phyloP scores from a whole-genome alignment of 2,888 invertebrate species.

The Nomada fucata region DNA sequence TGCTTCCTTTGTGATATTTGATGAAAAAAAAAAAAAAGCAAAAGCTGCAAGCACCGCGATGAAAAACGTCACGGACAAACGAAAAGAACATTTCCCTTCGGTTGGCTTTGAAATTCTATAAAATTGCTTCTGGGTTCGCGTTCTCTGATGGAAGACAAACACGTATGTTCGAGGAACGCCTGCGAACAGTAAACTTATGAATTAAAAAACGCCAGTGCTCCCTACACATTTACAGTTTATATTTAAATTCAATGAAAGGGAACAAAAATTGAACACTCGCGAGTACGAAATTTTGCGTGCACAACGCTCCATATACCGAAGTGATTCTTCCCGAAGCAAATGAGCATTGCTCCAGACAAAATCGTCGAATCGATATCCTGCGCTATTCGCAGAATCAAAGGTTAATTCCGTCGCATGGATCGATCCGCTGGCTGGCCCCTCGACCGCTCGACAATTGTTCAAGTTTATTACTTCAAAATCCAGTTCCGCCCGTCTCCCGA shows the following conservation, averaged over 20 bases:
- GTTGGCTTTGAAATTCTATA: constrained; percentile 57
- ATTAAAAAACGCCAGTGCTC: constrained; percentile 3
- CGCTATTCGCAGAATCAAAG: neutral
- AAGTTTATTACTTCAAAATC: constrained; percentile 42
- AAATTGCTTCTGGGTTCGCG: constrained; percentile 54
- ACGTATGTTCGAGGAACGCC: constrained; percentile 16
- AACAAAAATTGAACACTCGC: too few relatives aligned
- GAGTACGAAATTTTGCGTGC: neutral
- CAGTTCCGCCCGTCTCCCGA: constrained; percentile 19
- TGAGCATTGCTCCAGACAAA: neutral
- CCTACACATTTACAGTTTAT: too few relatives aligned
- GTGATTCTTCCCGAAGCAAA: neutral
- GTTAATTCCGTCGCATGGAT: constrained; percentile 34
- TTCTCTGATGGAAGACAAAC: constrained; percentile 42
- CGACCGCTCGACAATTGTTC: constrained; percentile 27
- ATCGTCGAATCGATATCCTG: constrained; percentile 24
- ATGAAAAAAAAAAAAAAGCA: constrained; percentile 32
- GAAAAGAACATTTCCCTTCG: constrained; percentile 46
- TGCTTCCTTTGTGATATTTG: constrained; percentile 25
- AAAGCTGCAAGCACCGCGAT: constrained; percentile 46
- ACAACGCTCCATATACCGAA: too few relatives aligned
- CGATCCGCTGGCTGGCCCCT: neutral
- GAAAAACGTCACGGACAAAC: constrained; percentile 49
- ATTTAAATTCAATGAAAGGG: too few relatives aligned
- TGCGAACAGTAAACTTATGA: constrained; percentile 12